Base-by-base conservation (phyloP, 2,113 vertebrate species). In the Ursus arctos region DNA sequence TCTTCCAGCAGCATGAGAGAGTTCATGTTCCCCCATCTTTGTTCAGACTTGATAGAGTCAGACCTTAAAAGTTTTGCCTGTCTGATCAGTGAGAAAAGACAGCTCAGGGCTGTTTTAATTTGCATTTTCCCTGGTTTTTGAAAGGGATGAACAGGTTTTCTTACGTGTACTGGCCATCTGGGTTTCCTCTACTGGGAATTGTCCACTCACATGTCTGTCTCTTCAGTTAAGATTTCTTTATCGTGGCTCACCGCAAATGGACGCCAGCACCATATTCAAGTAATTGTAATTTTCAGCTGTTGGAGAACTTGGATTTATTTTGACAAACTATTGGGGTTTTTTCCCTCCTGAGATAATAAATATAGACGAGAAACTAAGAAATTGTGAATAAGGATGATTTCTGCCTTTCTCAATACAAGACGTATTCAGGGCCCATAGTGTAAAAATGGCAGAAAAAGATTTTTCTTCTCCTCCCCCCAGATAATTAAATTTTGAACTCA, bases 401-500 rank as follows among this genome's bases (percentile, higher is more conserved):
- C 63, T 96, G 77, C 43, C 61, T 95, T 65, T 88, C 24, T 90
- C 53, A 71, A 9, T 57, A 71, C n/a, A 55, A 76, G 21, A 79
- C n/a, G 31, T 83, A 71, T 61, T 97, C 15, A 93, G 74, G 94
- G 43, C 13, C 47, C n/a, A 31, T 11, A 4, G 36, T 47, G 15
- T 33, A 53, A 53, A 59, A 33, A 69, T 14, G 51, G 55, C 63
- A 22, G 15, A 61, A 82, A 91, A 31, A 93, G 74, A 61, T 80
- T 89, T 1, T 14, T 40, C 31, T 53, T 6, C 63, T 36, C 57
- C 19, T 26, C 65, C 26, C 72, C 12, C 28, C 24, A 71, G 40
- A 12, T 4, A 95, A 94, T 93, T 96, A 98, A 89, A 96, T 63
- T 81, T 96, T 98, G 1, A 88, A 63, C 40, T 91, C 77, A 94